Evolutionary conservation across 2,113 vertebrate genomes (phyloP).

Genomic region (Rousettus leschenaultii): DNA sequence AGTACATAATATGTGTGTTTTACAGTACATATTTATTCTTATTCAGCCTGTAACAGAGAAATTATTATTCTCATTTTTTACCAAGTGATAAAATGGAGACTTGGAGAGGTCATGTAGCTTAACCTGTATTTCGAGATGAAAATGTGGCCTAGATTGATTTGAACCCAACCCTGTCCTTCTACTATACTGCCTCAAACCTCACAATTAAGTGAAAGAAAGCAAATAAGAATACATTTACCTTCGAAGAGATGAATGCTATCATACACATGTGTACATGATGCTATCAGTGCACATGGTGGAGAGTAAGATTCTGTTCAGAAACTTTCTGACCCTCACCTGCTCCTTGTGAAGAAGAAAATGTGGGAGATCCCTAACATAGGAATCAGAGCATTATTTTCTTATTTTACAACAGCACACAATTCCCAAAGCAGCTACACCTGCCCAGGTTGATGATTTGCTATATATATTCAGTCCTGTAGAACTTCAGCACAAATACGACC

Average conservation of each 20-base stretch:
- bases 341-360: background rate
- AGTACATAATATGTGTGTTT: background rate
- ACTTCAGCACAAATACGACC: background rate
- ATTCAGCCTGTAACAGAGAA: background rate
- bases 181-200: background rate
- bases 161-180: background rate
- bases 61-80: background rate
- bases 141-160: background rate
- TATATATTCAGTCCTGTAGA: background rate
- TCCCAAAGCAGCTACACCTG: background rate
- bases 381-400: background rate
- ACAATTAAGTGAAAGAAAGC: background rate
- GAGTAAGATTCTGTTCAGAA: background rate
- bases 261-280: fast-evolving
- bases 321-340: background rate
- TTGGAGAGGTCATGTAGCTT: background rate
- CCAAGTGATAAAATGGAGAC: background rate
- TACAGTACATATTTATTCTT: background rate
- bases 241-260: background rate
- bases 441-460: background rate
- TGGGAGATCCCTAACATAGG: background rate
- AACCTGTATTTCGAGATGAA: background rate
- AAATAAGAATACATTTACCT: background rate
- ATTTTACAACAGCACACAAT: background rate
- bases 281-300: fast-evolving